These are phyloP conservation scores for Silurus lanzhouensis DNA, from an alignment of 2,797 vertebrate genomes.

Conservation along the genomic window DNA sequence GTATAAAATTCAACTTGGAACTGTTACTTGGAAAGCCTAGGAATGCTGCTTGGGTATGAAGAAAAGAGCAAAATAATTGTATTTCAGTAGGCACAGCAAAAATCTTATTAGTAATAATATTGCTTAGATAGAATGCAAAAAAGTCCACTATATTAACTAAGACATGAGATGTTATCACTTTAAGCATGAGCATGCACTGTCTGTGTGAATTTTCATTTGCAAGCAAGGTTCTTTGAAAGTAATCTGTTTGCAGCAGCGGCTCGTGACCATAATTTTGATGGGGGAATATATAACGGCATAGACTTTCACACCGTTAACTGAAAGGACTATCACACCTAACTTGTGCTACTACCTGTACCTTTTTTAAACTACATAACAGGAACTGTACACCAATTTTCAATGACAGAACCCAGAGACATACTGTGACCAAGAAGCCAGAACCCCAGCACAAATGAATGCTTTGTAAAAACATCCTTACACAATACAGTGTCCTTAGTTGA, in stretches of 20 bases:
- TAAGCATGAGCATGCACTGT: constrained; percentile 1
- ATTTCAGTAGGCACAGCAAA: background rate
- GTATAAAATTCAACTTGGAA: background rate
- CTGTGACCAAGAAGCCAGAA: background rate
- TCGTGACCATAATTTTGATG: background rate
- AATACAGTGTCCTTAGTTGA: background rate
- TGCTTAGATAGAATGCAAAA: background rate
- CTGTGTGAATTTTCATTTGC: background rate
- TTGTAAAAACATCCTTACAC: background rate
- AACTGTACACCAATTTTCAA: background rate
- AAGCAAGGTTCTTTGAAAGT: background rate
- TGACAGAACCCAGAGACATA: background rate
- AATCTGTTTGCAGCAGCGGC: background rate
- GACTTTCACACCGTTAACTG: background rate
- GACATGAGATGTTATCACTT: background rate
- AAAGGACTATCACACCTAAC: no score
- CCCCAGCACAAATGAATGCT: background rate
- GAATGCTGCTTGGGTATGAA: background rate
- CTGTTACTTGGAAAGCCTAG: background rate
- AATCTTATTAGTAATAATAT: background rate
- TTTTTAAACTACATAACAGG: background rate
- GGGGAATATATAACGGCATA: background rate
- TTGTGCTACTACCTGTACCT: background rate
- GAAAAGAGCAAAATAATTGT: no score
- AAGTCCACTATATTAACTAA: background rate